Evolutionary conservation across 2,888 invertebrate species (phyloP), one percentile per base, ranked within the genome.

Genomic region (Coenonympha glycerion): DNA sequence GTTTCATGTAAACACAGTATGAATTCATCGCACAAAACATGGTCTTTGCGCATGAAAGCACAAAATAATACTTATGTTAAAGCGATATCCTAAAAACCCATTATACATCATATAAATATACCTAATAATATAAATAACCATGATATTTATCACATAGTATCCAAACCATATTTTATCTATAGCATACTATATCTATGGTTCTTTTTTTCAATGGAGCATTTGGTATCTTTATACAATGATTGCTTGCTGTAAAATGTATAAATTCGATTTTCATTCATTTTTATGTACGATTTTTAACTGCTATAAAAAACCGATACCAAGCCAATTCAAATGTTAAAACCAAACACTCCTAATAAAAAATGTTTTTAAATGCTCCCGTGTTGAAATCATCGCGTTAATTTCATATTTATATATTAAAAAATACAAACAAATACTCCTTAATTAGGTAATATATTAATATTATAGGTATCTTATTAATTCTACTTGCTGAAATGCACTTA

Each of bases 281-380:
- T 28, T 11, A 6, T 11, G 3, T 11, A 28, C 3, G n/a, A 9
- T 9, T 9, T 28, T 9, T 28, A n/a, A n/a, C n/a, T n/a, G n/a
- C n/a, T n/a, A n/a, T n/a, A n/a, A n/a, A n/a, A n/a, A n/a, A n/a
- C n/a, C n/a, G n/a, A n/a, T n/a, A n/a, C n/a, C n/a, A n/a, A n/a
- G n/a, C n/a, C n/a, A n/a, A n/a, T n/a, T n/a, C n/a, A n/a, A n/a
- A n/a, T n/a, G n/a, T n/a, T n/a, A n/a, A n/a, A 28, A 47, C 37
- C 18, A 44, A 52, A 48, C 31, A 39, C 26, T 39, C 31, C 22
- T 22, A 21, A 18, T 18, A 31, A 9, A 16, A 39, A 5, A 2
- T 6, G 19, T 11, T 37, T 44, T n/a, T 48, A 40, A 39, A 52
- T 48, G 39, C 48, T 52, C 26, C 26, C 21, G 26, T 39, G 39